Evolutionary conservation across 2,888 invertebrate species (phyloP), one percentile per base, ranked within the genome.

Genomic region (Erpobdella octoculata): DNA sequence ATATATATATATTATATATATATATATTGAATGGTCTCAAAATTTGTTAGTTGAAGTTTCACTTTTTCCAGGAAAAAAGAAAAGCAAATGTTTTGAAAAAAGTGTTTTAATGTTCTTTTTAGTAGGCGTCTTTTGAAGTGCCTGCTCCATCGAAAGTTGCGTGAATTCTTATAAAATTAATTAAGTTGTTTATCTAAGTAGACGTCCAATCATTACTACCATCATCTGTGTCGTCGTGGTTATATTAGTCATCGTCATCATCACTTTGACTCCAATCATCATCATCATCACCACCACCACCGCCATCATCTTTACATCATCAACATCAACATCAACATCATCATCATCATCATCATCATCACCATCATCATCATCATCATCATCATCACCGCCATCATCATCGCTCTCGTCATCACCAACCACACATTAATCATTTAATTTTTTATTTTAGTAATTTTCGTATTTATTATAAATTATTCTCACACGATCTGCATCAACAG

Each of bases 321-420:
- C 48, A 2, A 15, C 48, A 67, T 46, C 46, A 12, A 2, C 33
- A 67, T 46, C 67, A 46, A 28, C 67, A 46, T 25, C 67, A 67
- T 25, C 67, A 65, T 48, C 67, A 5, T n/a, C 46, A 67, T 41
- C 67, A 38, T 46, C 67, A 3, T 25, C 67, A 28, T n/a, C 67
- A 67, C 15, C 67, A 31, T 28, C 67, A 67, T 48, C 33, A 38
- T 5, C 48, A 48, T 41, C 48, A 46, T 41, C 67, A 46, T 25
- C 65, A 25, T 15, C 8, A 3, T 36, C 65, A 65, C 2, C 36
- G 18, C 12, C 61, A 61, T 61, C 61, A 61, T 61, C 61, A 41
- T 41, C 46, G 18, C n/a, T 18, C 12, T 41, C 46, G 18, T 41
- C 46, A 41, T 41, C 46, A 41, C n/a, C 46, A 41, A n/a, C n/a